Evolutionary conservation across 2,888 invertebrate species (phyloP), one percentile per base, ranked within the genome.

Genomic region (Eupithecia subfuscata): DNA sequence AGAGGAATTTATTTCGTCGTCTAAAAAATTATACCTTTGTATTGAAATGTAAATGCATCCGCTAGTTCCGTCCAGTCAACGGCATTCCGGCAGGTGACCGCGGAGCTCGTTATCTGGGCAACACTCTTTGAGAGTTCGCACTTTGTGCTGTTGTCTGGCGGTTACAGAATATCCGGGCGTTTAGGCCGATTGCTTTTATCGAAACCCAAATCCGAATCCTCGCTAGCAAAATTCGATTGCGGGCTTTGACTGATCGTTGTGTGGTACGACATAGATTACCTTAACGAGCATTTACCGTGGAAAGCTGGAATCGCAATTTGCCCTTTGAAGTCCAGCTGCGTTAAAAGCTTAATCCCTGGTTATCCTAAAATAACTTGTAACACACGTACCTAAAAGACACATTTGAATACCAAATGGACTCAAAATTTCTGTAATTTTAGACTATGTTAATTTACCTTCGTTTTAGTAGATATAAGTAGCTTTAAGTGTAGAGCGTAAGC

Each of bases 251-350:
- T 69, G 74, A 77, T 74, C 71, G 70, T 72, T 72, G 70, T 72
- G 71, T 68, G 65, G 52, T 63, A 43, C 43, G 67, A 14, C 74
- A 65, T 68, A 64, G 71, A 77, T 77, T 72, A 74, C 67, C 70
- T 63, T 73, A 77, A 69, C 72, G 70, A 74, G 77, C 63, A 76
- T 75, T 70, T 65, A 60, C 71, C 63, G 64, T 34, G 52, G 68
- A 37, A 75, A 76, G 70, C 67, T 63, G 40, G 65, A 60, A 71
- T 73, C 71, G 69, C 73, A 65, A 74, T 77, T 69, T 52, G 37
- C 74, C 75, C 77, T 78, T 76, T 80, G 78, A 80, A 73, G 73
- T 74, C 73, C 78, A 75, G 60, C 56, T 69, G 52, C 52, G 73
- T 64, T 70, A 30, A 68, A 64, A 73, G 65, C 65, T n/a, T 71